Conservation (phyloP, 2,113 vertebrate genomes). For the Astur gentilis region DNA sequence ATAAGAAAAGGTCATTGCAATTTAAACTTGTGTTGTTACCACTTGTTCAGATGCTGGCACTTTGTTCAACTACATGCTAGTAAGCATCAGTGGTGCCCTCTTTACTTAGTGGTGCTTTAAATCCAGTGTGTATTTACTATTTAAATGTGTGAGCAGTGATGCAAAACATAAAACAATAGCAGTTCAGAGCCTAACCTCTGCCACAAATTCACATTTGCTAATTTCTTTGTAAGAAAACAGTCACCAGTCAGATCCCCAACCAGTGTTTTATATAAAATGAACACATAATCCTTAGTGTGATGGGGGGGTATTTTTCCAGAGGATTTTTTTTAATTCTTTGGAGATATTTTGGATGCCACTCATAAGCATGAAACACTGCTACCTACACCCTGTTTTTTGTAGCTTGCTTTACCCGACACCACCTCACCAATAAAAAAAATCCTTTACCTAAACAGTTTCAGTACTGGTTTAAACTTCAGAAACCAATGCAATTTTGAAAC, state of each 20-base stretch:
- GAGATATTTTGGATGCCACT: neutral
- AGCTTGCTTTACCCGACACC: neutral
- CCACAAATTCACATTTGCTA: neutral
- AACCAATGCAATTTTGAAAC: neutral
- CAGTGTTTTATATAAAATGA: neutral
- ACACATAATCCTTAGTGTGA: neutral
- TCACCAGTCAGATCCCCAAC: neutral
- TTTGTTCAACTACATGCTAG: neutral
- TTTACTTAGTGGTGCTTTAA: neutral
- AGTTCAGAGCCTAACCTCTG: neutral
- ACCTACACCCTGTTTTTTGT: neutral
- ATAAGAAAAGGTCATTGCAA: neutral
- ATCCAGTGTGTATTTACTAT: neutral
- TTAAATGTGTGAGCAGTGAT: neutral
- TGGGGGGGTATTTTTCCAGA: neutral
- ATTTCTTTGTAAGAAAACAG: neutral
- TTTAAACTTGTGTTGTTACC: neutral
- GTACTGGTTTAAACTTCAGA: neutral
- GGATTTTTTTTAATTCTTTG: neutral
- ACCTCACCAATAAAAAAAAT: neutral
- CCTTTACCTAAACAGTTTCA: neutral
- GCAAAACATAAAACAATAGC: neutral
- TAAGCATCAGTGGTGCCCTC: neutral
- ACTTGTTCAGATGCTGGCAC: neutral
- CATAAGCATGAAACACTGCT: neutral